Evolutionary conservation across 2,113 vertebrate species (phyloP).

Genomic region (Vidua macroura): DNA sequence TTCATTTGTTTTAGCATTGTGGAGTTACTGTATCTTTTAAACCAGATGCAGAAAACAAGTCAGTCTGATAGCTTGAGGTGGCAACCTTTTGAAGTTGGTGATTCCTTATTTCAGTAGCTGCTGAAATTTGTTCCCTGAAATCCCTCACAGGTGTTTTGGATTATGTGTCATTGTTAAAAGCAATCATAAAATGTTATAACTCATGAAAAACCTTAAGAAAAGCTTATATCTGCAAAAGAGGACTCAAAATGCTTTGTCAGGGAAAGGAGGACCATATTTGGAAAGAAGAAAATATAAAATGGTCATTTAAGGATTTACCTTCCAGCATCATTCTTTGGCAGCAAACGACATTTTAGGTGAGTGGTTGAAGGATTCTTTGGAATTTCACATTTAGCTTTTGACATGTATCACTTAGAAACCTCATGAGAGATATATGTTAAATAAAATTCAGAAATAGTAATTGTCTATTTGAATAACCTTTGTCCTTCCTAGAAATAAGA

Average conservation of each 20-base stretch:
- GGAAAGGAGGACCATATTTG: not conserved
- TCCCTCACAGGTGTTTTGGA: not conserved
- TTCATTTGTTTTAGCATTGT: not conserved
- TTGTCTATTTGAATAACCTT: not conserved
- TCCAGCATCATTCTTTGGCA: not conserved
- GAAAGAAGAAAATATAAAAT: not conserved
- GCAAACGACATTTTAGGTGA: not conserved
- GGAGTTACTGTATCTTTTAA: not conserved
- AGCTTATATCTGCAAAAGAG: not conserved
- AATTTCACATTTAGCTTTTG: not conserved
- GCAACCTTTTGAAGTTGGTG: not conserved
- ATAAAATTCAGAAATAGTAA: not conserved
- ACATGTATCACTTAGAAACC: not conserved
- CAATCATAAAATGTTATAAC: not conserved
- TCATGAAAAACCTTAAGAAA: not conserved
- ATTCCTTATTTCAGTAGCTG: not conserved
- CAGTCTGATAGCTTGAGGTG: not conserved
- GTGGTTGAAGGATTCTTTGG: not conserved
- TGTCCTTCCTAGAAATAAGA: not conserved
- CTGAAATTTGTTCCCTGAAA: not conserved
- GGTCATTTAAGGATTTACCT: not conserved
- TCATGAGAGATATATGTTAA: not conserved
- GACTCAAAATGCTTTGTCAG: not conserved
- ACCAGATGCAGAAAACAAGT: not conserved
- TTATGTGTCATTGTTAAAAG: not conserved